phyloP scores from a whole-genome alignment of 2,797 vertebrate genomes.

The Clarias fuscus region DNA sequence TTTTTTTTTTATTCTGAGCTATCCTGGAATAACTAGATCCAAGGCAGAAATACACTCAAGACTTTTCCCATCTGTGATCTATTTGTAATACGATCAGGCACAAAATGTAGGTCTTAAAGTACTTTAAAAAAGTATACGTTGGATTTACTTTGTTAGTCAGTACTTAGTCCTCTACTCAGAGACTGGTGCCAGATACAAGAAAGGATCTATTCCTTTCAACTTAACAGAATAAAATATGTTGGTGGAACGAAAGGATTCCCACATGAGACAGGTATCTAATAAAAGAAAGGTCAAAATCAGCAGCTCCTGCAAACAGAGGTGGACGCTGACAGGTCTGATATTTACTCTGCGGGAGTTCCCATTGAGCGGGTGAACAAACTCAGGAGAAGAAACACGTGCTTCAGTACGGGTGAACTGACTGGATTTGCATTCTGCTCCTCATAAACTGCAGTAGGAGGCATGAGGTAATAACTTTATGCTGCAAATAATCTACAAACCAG shows the following conservation, averaged over 20 bases:
- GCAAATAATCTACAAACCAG: constrained; percentile 28
- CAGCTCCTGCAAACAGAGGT: constrained; percentile 51
- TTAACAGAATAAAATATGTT: constrained; percentile 40
- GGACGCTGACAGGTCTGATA: constrained; percentile 55
- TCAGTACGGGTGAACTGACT: constrained; percentile 17
- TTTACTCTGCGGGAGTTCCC: constrained; percentile 45
- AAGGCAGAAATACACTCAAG: not conserved
- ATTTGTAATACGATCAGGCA: not conserved
- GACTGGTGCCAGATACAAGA: constrained; percentile 24
- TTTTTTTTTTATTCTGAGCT: not conserved
- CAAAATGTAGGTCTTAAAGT: not conserved
- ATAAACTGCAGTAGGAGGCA: constrained; percentile 20
- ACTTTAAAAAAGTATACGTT: constrained; percentile 7
- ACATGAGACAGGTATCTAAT: constrained; percentile 47
- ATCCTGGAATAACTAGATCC: not conserved
- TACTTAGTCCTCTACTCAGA: constrained; percentile 19
- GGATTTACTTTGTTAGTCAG: constrained; percentile 27
- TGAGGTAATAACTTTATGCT: constrained; percentile 35
- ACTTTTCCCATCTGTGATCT: constrained; percentile 1
- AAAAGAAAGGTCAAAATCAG: constrained; percentile 58
- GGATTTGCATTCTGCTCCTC: constrained; percentile 39
- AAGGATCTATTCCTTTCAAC: constrained; percentile 33
- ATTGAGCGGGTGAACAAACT: constrained; percentile 31
- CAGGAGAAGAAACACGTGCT: constrained; percentile 22
- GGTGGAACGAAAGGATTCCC: constrained; percentile 21